Percentiles rank a stretch among this genome's conserved stretches.
Conservation (phyloP, 2,113 vertebrate genomes). For the Origma solitaria region DNA sequence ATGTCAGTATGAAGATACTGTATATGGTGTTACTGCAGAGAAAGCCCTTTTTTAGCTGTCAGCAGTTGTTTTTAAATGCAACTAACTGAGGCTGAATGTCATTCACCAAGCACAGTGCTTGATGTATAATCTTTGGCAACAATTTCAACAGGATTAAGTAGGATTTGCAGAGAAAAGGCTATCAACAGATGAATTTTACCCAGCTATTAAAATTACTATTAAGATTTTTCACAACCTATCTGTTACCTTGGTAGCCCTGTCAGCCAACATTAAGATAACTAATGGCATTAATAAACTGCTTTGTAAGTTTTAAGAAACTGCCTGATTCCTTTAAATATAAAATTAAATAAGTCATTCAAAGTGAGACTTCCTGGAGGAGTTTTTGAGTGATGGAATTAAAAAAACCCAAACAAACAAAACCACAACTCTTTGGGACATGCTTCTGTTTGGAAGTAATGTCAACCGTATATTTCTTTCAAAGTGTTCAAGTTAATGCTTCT, state of each 20-base stretch:
- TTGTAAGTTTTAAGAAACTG: neutral
- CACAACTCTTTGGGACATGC: neutral
- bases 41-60: neutral
- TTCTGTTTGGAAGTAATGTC: neutral
- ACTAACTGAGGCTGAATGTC: neutral
- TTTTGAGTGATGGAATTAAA: neutral
- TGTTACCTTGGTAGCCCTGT: neutral
- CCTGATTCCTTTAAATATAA: neutral
- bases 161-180: neutral
- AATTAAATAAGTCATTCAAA: neutral
- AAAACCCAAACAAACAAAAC: neutral
- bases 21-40: neutral
- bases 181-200: conserved; percentile 3
- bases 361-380: neutral
- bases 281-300: neutral
- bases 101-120: neutral
- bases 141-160: conserved; percentile 30
- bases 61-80: conserved; percentile 19
- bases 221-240: neutral
- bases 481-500: neutral
- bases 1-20: neutral
- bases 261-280: neutral
- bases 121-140: conserved; percentile 37
- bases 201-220: neutral
- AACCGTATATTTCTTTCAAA: neutral